Evolutionary conservation across 2,113 vertebrate genomes (phyloP).

Genomic region (Neodontobutis hainanensis): DNA sequence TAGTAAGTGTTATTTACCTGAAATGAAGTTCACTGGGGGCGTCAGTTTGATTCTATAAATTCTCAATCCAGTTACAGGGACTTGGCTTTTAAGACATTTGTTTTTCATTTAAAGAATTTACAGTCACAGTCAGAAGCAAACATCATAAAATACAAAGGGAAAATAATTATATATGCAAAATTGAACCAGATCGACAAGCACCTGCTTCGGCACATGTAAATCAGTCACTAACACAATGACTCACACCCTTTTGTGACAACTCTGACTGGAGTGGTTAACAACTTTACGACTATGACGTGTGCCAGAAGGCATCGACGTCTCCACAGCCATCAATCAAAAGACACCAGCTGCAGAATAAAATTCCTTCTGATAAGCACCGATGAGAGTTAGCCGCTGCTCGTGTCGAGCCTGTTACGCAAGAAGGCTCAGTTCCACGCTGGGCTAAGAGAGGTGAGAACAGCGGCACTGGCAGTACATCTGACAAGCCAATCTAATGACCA

Average conservation of each 20-base stretch:
- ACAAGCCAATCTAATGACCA: constrained; percentile 75
- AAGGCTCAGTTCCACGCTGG: constrained; percentile 44
- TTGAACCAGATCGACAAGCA: constrained; percentile 40
- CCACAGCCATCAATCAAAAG: constrained; percentile 60
- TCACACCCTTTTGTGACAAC: constrained; percentile 58
- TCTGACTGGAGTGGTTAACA: constrained; percentile 61
- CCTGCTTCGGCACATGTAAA: constrained; percentile 61
- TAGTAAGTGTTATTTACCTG: constrained; percentile 48
- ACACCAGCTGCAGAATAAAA: constrained; percentile 61
- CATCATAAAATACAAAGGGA: constrained; percentile 8
- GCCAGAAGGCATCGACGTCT: constrained; percentile 62
- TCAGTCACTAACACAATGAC: constrained; percentile 66
- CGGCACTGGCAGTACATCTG: constrained; percentile 71
- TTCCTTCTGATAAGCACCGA: constrained; percentile 41
- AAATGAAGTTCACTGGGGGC: constrained; percentile 35
- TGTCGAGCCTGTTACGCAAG: constrained; percentile 52
- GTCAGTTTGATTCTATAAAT: constrained; percentile 1
- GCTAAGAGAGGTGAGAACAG: constrained; percentile 61
- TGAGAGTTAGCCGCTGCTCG: constrained; percentile 44
- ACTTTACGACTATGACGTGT: constrained; percentile 70
- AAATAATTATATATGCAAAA: constrained; percentile 24
- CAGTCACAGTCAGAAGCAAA: constrained; percentile 20
- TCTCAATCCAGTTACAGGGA: neutral
- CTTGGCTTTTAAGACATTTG: constrained; percentile 9
- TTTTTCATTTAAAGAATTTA: constrained; percentile 10